Evolutionary conservation across 2,797 vertebrate genomes (phyloP), one percentile per base, ranked within the genome.

Genomic region (Diglossa cyanea): DNA sequence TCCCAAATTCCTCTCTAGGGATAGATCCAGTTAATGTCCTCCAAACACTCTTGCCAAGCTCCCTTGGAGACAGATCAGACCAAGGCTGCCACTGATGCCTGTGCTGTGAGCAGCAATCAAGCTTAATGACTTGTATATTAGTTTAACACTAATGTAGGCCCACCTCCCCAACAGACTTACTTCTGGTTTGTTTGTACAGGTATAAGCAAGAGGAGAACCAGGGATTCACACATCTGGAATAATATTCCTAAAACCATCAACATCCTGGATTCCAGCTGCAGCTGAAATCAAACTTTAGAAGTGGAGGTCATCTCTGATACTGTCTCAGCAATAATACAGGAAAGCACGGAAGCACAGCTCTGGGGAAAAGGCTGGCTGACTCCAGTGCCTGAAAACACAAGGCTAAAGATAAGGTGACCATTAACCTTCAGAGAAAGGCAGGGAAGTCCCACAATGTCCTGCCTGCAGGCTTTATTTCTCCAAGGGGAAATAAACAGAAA

Each of bases 331-430:
- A 74, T 55, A 92, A 74, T 15, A 84, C 1, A 21, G 78, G 85
- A 96, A 96, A 88, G 60, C 91, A 86, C 1, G 0, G 66, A 94
- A 93, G 45, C 3, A 0, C 66, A 57, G 62, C 65, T 92, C 87
- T 94, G 55, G 71, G 88, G 85, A 86, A 91, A 93, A 84, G 79
- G 66, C 82, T 94, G 84, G 40, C 90, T 80, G 92, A 60, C 65
- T 96, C 55, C 86, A 65, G 19, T 14, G 88, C 90, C 82, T 90
- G 93, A 61, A 67, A 85, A 94, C 86, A 93, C 86, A 87, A 82
- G 55, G 57, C 95, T 92, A 57, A 76, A 90, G 95, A 96, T 94
- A 96, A 96, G 94, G 80, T 77, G 91, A 95, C 86, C 74, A 81
- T 92, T 93, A 95, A 94, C 94, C 83, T 94, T 90, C 93, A 91